phyloP scores from a whole-genome alignment of 1,140 invertebrate genomes.

The Bombus huntii region DNA sequence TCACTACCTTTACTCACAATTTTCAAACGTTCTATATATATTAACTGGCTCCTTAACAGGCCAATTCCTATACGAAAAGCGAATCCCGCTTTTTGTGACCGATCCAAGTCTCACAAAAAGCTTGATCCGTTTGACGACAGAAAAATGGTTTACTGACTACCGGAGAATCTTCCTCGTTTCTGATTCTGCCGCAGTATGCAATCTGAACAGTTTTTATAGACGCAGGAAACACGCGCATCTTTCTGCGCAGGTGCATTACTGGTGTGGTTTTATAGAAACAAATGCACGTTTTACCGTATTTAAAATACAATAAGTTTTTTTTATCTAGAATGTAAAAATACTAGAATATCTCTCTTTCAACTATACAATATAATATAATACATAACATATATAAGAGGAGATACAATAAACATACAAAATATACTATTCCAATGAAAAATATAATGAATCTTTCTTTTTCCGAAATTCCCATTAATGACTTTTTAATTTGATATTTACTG shows the following conservation, averaged over 20 bases:
- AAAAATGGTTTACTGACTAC: slow-evolving; percentile 77
- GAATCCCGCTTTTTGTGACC: slow-evolving; percentile 83
- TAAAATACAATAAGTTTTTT: background rate
- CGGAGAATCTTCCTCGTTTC: slow-evolving; percentile 70
- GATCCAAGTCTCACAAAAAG: slow-evolving; percentile 83
- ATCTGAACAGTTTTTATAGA: slow-evolving; percentile 53
- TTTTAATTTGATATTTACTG: background rate
- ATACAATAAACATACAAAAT: background rate
- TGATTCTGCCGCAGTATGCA: slow-evolving; percentile 61
- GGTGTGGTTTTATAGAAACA: slow-evolving; percentile 35
- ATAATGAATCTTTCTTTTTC: background rate
- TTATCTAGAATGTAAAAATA: background rate
- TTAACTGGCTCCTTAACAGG: slow-evolving; percentile 63
- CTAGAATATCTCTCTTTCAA: background rate
- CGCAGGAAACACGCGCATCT: slow-evolving; percentile 38
- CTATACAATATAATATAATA: background rate
- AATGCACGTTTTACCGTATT: background rate
- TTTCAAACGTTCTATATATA: slow-evolving; percentile 64
- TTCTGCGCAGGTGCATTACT: slow-evolving; percentile 50
- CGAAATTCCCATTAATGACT: background rate
- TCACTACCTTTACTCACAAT: slow-evolving; percentile 67
- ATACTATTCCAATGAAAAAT: background rate
- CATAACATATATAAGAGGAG: background rate
- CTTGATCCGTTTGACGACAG: slow-evolving; percentile 83
- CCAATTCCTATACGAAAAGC: slow-evolving; percentile 83